A percentile compares a stretch with the other conserved stretches of the same genome.
Evolutionary conservation across 2,797 vertebrate genomes (phyloP).

Genomic region (Notamacropus eugenii): DNA sequence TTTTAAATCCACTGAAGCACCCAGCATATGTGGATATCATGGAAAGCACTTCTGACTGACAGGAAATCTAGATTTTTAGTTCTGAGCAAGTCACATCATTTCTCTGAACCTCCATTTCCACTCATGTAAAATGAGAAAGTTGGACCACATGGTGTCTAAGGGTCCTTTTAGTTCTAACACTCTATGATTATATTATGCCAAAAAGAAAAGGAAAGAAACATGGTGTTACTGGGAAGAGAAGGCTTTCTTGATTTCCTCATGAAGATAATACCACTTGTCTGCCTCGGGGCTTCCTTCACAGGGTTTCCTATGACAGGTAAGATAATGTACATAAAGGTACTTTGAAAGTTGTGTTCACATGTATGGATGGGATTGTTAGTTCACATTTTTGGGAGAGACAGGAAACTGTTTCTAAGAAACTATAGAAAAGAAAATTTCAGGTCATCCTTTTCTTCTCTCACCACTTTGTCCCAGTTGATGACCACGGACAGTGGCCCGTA

Average conservation of each 20-base stretch:
- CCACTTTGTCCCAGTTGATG: constrained; percentile 75
- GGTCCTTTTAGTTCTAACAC: neutral
- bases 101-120: neutral
- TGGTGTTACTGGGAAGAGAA: neutral
- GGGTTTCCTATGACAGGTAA: neutral
- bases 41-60: neutral
- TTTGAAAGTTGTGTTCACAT: neutral
- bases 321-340: neutral
- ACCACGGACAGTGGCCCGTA: constrained; percentile 62
- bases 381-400: neutral
- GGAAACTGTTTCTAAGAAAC: neutral
- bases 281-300: neutral
- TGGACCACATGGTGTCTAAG: neutral
- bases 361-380: neutral
- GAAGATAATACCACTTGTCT: neutral
- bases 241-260: neutral
- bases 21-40: neutral
- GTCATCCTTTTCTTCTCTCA: constrained; percentile 58
- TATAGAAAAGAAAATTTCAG: neutral
- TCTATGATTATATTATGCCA: constrained; percentile 15
- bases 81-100: neutral
- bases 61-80: neutral
- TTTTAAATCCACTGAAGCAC: neutral
- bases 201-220: neutral
- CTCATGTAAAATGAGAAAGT: neutral